Conservation (phyloP, 64 coral and sea anemone species). For the Anthopleura sola region DNA sequence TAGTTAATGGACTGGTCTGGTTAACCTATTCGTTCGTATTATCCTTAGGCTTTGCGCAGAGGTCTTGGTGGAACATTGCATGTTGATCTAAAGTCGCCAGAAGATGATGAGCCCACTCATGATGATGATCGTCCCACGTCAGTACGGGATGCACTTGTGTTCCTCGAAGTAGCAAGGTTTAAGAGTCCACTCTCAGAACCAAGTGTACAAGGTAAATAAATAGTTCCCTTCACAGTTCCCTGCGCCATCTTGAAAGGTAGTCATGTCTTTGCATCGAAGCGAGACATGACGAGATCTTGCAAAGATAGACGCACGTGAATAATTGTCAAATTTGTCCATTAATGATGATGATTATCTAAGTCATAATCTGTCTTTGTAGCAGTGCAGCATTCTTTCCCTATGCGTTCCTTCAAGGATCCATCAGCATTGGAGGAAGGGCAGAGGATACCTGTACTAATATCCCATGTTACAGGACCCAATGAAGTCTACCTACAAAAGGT, state of each 20-base stretch:
- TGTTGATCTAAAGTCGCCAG: conserved; percentile 83
- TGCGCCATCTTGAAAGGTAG: no score
- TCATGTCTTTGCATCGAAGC: no score
- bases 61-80: conserved; percentile 50
- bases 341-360: neutral
- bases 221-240: no score
- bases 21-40: neutral
- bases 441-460: conserved; percentile 54
- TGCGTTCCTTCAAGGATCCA: conserved; percentile 64
- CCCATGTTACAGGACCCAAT: conserved; percentile 59
- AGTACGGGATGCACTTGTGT: conserved; percentile 90
- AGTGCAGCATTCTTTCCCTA: conserved; percentile 45
- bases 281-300: no score
- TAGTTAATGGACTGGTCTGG: neutral
- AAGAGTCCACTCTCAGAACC: conserved; percentile 69
- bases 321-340: no score
- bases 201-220: conserved; percentile 23
- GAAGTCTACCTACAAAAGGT: conserved; percentile 80
- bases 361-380: neutral
- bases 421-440: conserved; percentile 48
- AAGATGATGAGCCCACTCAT: conserved; percentile 79
- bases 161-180: conserved; percentile 91
- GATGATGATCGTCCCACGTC: conserved; percentile 96
- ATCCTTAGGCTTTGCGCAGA: conserved; percentile 12
- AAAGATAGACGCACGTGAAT: no score